A percentile compares a stretch with the other conserved stretches of the same genome.
Conservation (phyloP, 1,140 invertebrate genomes). For the Zaprionus ornatus region DNA sequence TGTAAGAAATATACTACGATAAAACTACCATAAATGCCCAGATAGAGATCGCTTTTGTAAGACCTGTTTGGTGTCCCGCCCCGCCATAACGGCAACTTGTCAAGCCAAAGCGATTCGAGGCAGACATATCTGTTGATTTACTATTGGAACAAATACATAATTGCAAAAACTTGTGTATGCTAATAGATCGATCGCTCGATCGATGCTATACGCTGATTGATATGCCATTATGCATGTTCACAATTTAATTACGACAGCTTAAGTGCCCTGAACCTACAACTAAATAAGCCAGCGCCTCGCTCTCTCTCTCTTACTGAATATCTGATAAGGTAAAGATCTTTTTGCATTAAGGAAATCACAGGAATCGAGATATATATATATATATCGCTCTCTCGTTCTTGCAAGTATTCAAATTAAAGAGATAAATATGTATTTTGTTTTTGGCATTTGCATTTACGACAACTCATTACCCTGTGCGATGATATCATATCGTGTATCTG, state of each 20-base stretch:
- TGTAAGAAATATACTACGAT: constrained; percentile 68
- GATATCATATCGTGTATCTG: not conserved
- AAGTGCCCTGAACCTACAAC: constrained; percentile 46
- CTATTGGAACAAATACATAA: constrained; percentile 64
- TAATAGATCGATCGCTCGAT: constrained; percentile 56
- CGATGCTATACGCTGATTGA: constrained; percentile 51
- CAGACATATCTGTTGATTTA: constrained; percentile 80
- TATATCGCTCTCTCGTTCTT: constrained; percentile 6
- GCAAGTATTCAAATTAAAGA: not conserved
- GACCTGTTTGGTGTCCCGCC: constrained; percentile 56
- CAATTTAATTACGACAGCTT: constrained; percentile 66
- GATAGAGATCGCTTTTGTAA: constrained; percentile 75
- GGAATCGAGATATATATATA: constrained; percentile 3
- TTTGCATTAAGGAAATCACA: constrained; percentile 14
- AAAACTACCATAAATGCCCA: constrained; percentile 71
- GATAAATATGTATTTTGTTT: constrained; percentile 2
- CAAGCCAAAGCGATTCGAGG: constrained; percentile 60
- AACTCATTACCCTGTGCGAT: not conserved
- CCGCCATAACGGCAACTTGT: constrained; percentile 61
- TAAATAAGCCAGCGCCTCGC: constrained; percentile 3
- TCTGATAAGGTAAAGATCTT: not conserved
- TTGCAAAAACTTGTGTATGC: constrained; percentile 79
- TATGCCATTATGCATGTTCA: constrained; percentile 72
- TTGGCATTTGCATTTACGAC: not conserved
- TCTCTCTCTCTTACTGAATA: not conserved